Evolutionary conservation across 2,113 vertebrate genomes (phyloP), one percentile per base, ranked within the genome.

Genomic region (Heterotis niloticus): DNA sequence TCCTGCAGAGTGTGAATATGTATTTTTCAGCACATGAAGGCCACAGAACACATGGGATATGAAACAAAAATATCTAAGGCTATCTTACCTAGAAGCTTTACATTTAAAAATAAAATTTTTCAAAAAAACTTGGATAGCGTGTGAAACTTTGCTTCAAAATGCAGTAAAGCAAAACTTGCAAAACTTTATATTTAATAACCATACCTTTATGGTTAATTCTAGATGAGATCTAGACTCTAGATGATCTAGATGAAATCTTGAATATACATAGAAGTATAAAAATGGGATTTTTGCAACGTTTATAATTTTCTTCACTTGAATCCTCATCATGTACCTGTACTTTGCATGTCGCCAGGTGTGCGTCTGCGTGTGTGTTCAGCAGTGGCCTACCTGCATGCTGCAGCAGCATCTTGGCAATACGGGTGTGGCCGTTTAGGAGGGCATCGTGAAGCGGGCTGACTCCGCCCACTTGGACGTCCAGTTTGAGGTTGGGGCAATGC

Each of bases 391-490:
- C 96, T 86, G 93, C 95, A 60, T 90, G 88, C 86, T 93, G 93
- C 83, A 98, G 92, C 0, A 99, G 93, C 88, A 98, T 90, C 90
- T 93, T 95, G 90, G 94, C 95, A 85, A 98, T 96, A 83, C 94
- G 92, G 78, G 92, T 83, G 82, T 98, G 95, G 89, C 94, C 92
- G 74, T 95, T 96, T 85, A 90, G 89, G 85, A 98, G 89, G 64
- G 96, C 95, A 81, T 98, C 96, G 54, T 96, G 95, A 87, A 98
- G 94, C 69, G 96, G 96, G 89, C 95, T 98, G 87, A 97, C 91
- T 86, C 96, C 96, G 13, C 92, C 91, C 89, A 98, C 95, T 92
- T 94, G 92, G 90, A 86, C 94, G 87, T 93, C 90, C 84, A 98
- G 91, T 85, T 94, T 86, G 80, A 96, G 94, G 87, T 92, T 86